Conservation (phyloP, 2,888 invertebrate genomes). For the Phania funesta region DNA sequence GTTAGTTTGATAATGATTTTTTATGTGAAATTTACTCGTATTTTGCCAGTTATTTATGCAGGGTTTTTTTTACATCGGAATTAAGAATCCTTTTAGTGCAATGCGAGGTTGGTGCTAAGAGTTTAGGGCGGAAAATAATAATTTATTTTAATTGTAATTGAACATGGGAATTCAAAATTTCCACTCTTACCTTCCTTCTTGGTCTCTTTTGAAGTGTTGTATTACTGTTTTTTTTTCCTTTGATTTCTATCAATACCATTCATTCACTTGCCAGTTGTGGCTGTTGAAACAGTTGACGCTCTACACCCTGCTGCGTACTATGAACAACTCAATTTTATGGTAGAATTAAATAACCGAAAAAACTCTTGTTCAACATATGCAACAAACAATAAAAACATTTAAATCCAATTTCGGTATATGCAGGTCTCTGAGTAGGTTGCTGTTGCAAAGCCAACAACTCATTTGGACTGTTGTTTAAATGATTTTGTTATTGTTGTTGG, state of each 20-base stretch:
- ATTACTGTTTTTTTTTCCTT: not conserved
- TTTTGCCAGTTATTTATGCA: conserved; percentile 17
- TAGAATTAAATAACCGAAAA: conserved; percentile 68
- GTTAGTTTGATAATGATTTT: conserved; percentile 60
- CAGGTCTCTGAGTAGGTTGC: not conserved
- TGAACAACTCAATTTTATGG: conserved; percentile 66
- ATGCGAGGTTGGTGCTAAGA: not conserved
- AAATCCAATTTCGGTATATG: conserved; percentile 47
- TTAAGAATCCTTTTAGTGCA: not conserved
- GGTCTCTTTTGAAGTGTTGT: not conserved
- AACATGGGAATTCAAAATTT: not conserved
- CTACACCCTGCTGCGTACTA: conserved; percentile 61
- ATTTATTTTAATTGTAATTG: not conserved
- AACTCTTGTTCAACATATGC: conserved; percentile 71
- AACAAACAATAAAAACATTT: conserved; percentile 67
- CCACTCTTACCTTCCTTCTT: not conserved
- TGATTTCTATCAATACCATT: conserved; percentile 61
- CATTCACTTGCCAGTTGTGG: conserved; percentile 23
- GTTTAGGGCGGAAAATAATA: not conserved
- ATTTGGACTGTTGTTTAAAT: conserved; percentile 38
- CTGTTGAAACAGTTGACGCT: conserved; percentile 50
- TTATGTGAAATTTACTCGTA: conserved; percentile 6
- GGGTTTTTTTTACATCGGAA: not conserved
- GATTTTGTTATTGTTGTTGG: not conserved
- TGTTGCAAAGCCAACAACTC: conserved; percentile 38